Conservation (phyloP, 1,140 invertebrate species). For the Eurosta solidaginis region DNA sequence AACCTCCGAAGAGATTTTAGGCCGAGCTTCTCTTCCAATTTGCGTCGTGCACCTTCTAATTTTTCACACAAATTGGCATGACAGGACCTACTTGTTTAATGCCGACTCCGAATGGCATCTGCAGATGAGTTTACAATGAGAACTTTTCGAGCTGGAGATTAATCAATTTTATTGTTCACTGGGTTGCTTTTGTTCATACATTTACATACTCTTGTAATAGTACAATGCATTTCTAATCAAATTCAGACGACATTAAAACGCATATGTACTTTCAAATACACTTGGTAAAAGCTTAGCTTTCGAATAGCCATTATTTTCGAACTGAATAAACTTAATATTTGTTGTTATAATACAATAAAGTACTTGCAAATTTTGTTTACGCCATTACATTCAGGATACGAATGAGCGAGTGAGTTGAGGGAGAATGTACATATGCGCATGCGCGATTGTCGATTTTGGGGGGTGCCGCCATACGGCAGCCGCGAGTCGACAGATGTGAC, state of each 20-base stretch:
- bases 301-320: conserved; percentile 1
- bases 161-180: neutral
- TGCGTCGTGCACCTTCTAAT: no score
- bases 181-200: neutral
- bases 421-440: neutral
- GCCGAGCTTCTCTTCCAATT: no score
- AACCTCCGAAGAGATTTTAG: no score
- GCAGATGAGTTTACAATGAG: no score
- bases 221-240: neutral
- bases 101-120: no score
- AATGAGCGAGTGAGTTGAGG: neutral
- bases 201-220: neutral
- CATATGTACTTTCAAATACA: conserved; percentile 9
- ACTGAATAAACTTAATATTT: neutral
- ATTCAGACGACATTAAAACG: conserved; percentile 8
- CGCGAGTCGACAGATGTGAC: conserved; percentile 11
- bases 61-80: no score
- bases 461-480: neutral
- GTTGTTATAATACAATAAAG: neutral
- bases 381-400: no score
- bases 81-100: no score
- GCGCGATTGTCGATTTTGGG: neutral
- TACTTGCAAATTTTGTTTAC: no score
- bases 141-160: no score
- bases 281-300: conserved; percentile 3